These are phyloP conservation scores for Typhlichthys eigenmanni DNA, from an alignment of 2,797 vertebrate species.

Conservation along the genomic window DNA sequence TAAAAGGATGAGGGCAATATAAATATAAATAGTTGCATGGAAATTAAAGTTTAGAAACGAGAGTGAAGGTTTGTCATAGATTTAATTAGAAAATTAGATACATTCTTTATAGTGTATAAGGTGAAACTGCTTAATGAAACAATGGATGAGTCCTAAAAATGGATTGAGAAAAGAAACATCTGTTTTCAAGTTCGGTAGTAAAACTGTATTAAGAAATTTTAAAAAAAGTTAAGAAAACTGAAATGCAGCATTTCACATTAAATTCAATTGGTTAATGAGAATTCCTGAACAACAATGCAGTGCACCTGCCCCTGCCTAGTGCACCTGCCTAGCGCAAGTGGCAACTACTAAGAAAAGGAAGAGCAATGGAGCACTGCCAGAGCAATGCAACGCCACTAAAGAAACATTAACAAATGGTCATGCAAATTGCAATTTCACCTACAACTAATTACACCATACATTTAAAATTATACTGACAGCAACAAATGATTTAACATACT, in stretches of 20 bases:
- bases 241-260: conserved; percentile 37
- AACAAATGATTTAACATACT: background rate
- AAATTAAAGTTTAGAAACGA: conserved; percentile 1
- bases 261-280: conserved; percentile 28
- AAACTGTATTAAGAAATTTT: conserved; percentile 10
- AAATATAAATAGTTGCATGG: conserved; percentile 7
- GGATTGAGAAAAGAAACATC: background rate
- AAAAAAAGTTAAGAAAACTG: conserved; percentile 16
- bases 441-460: conserved; percentile 38
- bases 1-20: conserved; percentile 13
- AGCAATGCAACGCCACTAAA: conserved; percentile 2
- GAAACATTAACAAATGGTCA: conserved; percentile 22
- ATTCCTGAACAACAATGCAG: conserved; percentile 18
- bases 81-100: conserved; percentile 21
- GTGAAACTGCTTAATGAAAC: conserved; percentile 2
- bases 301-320: conserved; percentile 34
- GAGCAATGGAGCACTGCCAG: conserved; percentile 10
- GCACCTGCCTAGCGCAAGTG: conserved; percentile 39
- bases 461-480: conserved; percentile 27
- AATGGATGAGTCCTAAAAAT: conserved; percentile 14
- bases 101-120: conserved; percentile 25
- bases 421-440: conserved; percentile 15
- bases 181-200: background rate
- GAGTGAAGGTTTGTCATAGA: conserved; percentile 10
- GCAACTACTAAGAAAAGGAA: conserved; percentile 15